A percentile compares a stretch with the other conserved stretches of the same genome.
These are phyloP conservation scores for Thomomys bottae DNA, from an alignment of 2,113 vertebrate genomes.

Conservation along the genomic window DNA sequence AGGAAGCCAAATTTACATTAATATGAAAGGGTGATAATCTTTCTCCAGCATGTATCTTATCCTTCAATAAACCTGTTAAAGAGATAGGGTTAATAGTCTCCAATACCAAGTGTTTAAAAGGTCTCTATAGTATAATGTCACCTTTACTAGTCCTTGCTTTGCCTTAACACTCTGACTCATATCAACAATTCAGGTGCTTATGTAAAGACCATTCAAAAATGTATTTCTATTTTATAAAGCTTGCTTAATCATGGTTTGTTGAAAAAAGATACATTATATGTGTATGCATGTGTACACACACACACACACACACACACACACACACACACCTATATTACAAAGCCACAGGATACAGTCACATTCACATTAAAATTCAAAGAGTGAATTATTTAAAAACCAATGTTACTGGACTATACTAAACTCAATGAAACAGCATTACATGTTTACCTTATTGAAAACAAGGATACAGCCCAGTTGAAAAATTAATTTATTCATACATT, in stretches of 20 bases:
- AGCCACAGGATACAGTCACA: neutral
- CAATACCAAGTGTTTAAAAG: conserved; percentile 75
- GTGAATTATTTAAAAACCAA: conserved; percentile 52
- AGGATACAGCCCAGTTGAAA: conserved; percentile 34
- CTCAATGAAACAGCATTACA: neutral
- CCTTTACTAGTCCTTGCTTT: conserved; percentile 67
- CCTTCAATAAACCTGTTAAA: conserved; percentile 76
- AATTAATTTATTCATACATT: neutral
- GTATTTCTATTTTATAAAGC: conserved; percentile 20
- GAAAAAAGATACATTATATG: conserved; percentile 4
- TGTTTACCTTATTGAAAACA: conserved; percentile 14
- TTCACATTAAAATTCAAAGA: conserved; percentile 31
- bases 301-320: too few relatives aligned
- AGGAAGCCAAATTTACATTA: conserved; percentile 73
- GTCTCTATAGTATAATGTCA: conserved; percentile 75
- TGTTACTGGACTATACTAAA: neutral
- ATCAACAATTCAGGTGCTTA: conserved; percentile 56
- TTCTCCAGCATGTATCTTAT: conserved; percentile 67
- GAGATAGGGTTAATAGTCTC: conserved; percentile 75
- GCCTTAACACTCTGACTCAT: conserved; percentile 69
- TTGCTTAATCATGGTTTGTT: conserved; percentile 56
- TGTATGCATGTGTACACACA: too few relatives aligned
- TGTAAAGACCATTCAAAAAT: conserved; percentile 46
- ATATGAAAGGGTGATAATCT: conserved; percentile 62
- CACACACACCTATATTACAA: neutral